Base-by-base conservation (phyloP, 2,113 vertebrate genomes). In the Calypte anna region DNA sequence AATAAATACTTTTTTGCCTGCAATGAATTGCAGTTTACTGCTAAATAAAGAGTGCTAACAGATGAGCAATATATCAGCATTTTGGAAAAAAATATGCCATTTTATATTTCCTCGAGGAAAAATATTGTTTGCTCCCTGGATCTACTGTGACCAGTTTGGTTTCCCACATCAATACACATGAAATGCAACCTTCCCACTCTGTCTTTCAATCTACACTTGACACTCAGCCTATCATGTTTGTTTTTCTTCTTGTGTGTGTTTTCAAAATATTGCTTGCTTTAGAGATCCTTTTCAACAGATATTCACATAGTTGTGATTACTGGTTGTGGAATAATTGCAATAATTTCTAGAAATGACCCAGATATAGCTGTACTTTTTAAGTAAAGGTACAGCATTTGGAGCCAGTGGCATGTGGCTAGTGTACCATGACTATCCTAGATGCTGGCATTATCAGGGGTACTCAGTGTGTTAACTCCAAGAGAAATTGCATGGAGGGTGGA, bases 111-210 rank as follows among this genome's bases (percentile, higher is more conserved):
- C 44, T 74, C 58, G 66, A 83, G 80, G n/a, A 80, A 58, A 91
- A 88, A 40, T 27, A 62, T 14, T 82, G 0, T 53, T 90, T 80
- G 17, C 6, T 87, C 27, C 55, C 48, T 67, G 38, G 27, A 74
- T 82, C 88, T 88, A 61, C 58, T 27, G 63, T 46, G 72, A 90
- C 72, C 80, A 74, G 33, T 77, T 90, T 90, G 93, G 94, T 88
- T 90, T 96, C 58, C 46, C 80, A 94, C 82, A 73, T 77, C 79
- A 80, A 30, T 88, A 77, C 91, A 80, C 75, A 69, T 25, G 54
- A 93, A 90, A 61, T 61, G 27, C 82, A 84, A 87, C 46, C 12
- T 89, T 80, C 21, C 40, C 25, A 33, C 31, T 50, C 31, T 70
- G 27, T 73, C 33, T 80, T 92, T 82, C 79, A 46, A 36, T 27